Evolutionary conservation across 2,113 vertebrate species (phyloP), one percentile per base, ranked within the genome.

Genomic region (Passer domesticus): DNA sequence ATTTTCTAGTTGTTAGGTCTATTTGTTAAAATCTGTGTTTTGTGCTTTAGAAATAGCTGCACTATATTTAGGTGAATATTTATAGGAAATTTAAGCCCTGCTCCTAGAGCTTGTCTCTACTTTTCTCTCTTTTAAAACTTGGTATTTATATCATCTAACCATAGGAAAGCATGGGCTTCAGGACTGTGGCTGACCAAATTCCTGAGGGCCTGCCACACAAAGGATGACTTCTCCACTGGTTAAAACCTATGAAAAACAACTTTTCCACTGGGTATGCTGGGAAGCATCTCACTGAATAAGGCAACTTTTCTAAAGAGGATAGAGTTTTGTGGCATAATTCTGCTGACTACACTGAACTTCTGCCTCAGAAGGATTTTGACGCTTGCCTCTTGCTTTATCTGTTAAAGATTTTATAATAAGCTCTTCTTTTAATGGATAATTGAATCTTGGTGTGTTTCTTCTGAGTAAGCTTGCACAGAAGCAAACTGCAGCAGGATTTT

Each of bases 71-170:
- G 64, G 22, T 13, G 62, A 92, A 33, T 89, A 86, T 95, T 92
- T 94, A 85, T 79, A 78, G 87, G 87, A 94, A 89, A 90, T 33
- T 18, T 53, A 69, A 90, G 20, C 46, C 59, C 47, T 79, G 35
- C 15, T 84, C 22, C 37, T 76, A 72, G 37, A 84, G 21, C 43
- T 85, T 83, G 25, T 87, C 31, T 95, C 70, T 83, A 37, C 50
- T 81, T 89, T 93, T 35, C 37, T 86, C 82, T 76, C 88, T 92
- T 89, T 72, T 15, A 53, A 94, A 79, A 4, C 11, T 56, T 83
- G 49, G 10, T 91, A 92, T 96, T 95, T 94, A 67, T 94, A 83
- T 58, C 24, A 76, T 89, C 41, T 49, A 92, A 63, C 59, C 44
- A 74, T 80, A 76, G 66, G 16, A 73, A 49, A 87, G 30, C 10